Percentiles rank a stretch among this genome's conserved stretches.
These are phyloP conservation scores for Biston betularia DNA, from an alignment of 2,888 invertebrate species.

Conservation along the genomic window DNA sequence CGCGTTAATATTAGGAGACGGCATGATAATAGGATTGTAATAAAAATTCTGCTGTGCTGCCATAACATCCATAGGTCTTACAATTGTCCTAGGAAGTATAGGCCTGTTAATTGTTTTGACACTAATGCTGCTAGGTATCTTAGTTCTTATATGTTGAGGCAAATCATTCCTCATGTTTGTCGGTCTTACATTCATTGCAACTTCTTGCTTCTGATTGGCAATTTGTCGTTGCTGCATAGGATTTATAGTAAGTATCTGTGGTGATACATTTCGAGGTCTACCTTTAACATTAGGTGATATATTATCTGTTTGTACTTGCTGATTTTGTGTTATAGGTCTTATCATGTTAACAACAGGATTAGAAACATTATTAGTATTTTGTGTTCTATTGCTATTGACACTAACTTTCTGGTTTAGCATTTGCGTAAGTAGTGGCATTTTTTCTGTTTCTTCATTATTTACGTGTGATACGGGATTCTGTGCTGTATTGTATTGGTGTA, in stretches of 20 bases:
- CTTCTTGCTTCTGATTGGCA: slow-evolving; percentile 35
- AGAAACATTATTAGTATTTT: slow-evolving; percentile 9
- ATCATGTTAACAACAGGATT: slow-evolving; percentile 27
- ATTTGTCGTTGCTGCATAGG: slow-evolving; percentile 49
- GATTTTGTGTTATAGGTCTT: slow-evolving; percentile 32
- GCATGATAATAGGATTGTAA: slow-evolving; percentile 12
- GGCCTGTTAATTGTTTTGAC: slow-evolving; percentile 59
- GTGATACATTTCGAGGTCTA: slow-evolving; percentile 37
- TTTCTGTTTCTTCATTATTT: slow-evolving; percentile 25
- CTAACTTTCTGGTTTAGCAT: slow-evolving; percentile 34
- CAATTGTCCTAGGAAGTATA: slow-evolving; percentile 65
- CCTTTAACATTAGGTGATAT: slow-evolving; percentile 31
- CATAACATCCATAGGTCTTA: slow-evolving; percentile 40
- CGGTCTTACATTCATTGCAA: slow-evolving; percentile 28
- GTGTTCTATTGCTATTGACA: slow-evolving; percentile 5
- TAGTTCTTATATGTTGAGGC: slow-evolving; percentile 40
- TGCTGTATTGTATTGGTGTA: slow-evolving; percentile 43
- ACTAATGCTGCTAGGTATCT: slow-evolving; percentile 47
- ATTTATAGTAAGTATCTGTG: slow-evolving; percentile 55
- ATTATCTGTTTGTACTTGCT: slow-evolving; percentile 45
- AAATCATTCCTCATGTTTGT: slow-evolving; percentile 27
- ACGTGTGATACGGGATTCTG: slow-evolving; percentile 39
- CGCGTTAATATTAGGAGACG: slow-evolving; percentile 18
- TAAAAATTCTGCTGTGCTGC: slow-evolving; percentile 28
- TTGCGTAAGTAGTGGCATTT: slow-evolving; percentile 35